Conservation (phyloP, 2,113 vertebrate species). For the Hydropotes inermis region DNA sequence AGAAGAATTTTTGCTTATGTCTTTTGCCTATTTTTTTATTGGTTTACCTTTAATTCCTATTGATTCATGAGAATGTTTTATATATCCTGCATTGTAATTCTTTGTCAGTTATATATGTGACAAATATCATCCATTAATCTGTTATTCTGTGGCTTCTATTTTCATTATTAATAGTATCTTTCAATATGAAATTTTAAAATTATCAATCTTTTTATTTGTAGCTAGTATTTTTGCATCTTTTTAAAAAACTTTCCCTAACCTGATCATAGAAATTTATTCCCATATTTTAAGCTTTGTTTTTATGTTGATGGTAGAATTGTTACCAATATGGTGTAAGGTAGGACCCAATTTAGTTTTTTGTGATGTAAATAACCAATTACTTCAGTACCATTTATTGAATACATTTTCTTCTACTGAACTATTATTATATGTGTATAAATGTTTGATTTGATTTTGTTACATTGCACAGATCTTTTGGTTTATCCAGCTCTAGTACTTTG, state of each 20-base stretch:
- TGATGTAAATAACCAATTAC: background rate
- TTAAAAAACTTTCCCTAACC: background rate
- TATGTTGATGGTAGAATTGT: background rate
- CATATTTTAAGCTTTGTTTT: background rate
- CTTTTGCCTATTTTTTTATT: background rate
- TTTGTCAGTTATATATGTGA: background rate
- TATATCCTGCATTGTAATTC: background rate
- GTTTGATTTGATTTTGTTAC: background rate
- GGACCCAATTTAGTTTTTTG: background rate
- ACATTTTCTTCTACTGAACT: background rate
- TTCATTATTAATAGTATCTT: background rate
- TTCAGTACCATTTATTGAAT: background rate
- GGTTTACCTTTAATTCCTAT: background rate
- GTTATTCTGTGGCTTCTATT: background rate
- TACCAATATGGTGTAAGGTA: background rate
- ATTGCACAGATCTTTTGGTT: background rate
- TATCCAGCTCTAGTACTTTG: background rate
- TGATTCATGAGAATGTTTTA: background rate
- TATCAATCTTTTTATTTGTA: background rate
- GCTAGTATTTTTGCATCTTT: background rate
- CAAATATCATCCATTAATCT: background rate
- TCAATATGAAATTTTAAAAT: background rate
- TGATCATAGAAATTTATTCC: background rate
- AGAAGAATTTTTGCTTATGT: background rate
- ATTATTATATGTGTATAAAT: background rate